Evolutionary conservation across 92 coral and sea anemone species (phyloP).

Genomic region (Umimayanthus chanpuru): DNA sequence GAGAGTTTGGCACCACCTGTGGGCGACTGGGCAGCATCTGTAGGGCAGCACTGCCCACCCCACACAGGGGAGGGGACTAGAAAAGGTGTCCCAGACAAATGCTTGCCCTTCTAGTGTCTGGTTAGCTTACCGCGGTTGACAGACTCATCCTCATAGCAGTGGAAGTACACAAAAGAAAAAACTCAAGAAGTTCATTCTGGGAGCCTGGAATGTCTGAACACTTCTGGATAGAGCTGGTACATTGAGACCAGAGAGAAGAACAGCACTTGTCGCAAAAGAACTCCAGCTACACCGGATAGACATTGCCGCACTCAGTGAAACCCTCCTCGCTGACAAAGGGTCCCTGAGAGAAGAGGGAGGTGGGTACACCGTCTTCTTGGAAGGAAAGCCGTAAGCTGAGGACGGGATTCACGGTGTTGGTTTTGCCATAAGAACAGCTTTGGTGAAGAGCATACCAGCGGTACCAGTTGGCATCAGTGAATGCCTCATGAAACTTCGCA

Average conservation of each 20-base stretch:
- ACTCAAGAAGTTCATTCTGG: no score
- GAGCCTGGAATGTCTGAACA: background rate
- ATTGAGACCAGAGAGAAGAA: background rate
- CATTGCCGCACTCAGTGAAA: no score
- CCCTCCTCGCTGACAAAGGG: background rate
- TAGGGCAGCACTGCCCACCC: no score
- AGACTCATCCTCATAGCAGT: no score
- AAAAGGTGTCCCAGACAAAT: no score
- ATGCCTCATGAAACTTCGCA: slow-evolving; percentile 11
- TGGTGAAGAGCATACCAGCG: no score
- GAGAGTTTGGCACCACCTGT: no score
- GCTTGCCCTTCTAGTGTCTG: no score
- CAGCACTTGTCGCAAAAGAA: slow-evolving; percentile 2
- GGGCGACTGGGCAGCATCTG: background rate
- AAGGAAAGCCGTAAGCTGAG: background rate
- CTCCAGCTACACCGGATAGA: background rate
- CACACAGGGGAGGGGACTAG: no score
- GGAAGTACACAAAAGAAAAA: no score
- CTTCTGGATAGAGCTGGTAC: no score
- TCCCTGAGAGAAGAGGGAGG: background rate
- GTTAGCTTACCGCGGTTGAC: no score
- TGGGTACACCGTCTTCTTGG: slow-evolving; percentile 8
- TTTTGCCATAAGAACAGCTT: background rate
- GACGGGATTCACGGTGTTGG: slow-evolving; percentile 6
- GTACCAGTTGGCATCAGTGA: slow-evolving; percentile 14